Evolutionary conservation across 2,113 vertebrate genomes (phyloP).

Genomic region (Channa maculata): DNA sequence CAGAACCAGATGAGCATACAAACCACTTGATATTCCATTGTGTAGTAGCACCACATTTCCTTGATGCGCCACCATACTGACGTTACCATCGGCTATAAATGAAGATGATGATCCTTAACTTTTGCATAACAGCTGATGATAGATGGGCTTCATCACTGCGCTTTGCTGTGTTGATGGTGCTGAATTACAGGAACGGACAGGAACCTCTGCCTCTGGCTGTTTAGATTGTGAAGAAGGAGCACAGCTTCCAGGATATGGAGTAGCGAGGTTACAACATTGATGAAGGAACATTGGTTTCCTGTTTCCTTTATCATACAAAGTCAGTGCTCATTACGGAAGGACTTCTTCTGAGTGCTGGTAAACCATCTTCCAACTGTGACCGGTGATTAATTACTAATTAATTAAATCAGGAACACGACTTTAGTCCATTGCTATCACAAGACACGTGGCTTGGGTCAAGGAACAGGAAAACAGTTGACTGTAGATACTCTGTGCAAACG

Average conservation of each 20-base stretch:
- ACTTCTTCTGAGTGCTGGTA: conserved; percentile 12
- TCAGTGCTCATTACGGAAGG: conserved; percentile 52
- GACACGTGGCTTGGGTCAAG: neutral
- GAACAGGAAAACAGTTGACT: conserved; percentile 20
- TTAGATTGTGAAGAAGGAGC: conserved; percentile 1
- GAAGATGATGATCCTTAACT: conserved; percentile 4
- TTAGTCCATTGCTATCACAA: conserved; percentile 60
- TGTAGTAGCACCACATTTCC: neutral
- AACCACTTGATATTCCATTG: conserved; percentile 72
- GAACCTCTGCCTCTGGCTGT: conserved; percentile 15
- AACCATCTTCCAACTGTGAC: conserved; percentile 16
- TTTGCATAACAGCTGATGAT: conserved; percentile 6
- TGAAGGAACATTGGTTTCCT: conserved; percentile 25
- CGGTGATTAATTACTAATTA: conserved; percentile 14
- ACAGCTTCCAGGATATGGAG: conserved; percentile 6
- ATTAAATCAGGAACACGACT: conserved; percentile 32
- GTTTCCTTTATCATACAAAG: conserved; percentile 39
- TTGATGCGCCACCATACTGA: neutral
- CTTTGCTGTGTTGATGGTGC: neutral
- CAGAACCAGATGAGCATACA: conserved; percentile 73
- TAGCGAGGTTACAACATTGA: conserved; percentile 21
- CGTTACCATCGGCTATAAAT: conserved; percentile 3
- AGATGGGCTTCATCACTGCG: neutral
- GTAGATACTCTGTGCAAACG: conserved; percentile 35
- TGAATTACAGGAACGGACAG: conserved; percentile 24